Evolutionary conservation across 1,140 invertebrate species (phyloP).

Genomic region (Xylocopa sonorina): DNA sequence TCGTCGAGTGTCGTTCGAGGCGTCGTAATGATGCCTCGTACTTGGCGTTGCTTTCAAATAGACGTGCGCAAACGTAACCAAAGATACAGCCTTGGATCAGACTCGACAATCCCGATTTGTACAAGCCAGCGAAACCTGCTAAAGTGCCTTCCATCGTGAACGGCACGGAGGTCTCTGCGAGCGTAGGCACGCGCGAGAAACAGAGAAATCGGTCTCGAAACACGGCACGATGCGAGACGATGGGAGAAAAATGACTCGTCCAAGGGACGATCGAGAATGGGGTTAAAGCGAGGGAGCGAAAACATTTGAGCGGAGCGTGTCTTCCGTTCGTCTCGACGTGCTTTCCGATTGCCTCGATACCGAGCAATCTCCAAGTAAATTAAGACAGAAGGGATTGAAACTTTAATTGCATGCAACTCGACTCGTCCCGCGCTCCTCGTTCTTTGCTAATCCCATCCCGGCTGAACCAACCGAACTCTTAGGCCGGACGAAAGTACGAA

Average conservation of each 20-base stretch:
- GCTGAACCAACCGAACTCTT: constrained; percentile 15
- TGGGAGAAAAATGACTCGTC: not conserved
- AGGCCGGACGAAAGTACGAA: constrained; percentile 11
- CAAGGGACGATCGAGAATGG: not conserved
- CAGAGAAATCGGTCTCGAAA: not conserved
- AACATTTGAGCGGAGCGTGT: constrained; percentile 62
- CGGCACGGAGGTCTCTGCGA: not conserved
- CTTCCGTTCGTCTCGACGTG: constrained; percentile 19
- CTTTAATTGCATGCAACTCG: constrained; percentile 78
- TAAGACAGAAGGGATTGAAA: constrained; percentile 71
- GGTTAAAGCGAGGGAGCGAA: constrained; percentile 32
- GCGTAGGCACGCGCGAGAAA: too few species aligned
- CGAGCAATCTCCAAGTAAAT: constrained; percentile 45
- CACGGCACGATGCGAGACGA: too few species aligned
- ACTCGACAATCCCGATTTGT: too few species aligned
- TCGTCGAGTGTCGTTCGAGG: too few species aligned
- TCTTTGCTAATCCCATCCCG: not conserved
- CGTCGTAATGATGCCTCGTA: too few species aligned
- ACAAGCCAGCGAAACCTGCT: not conserved
- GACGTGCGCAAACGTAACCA: too few species aligned
- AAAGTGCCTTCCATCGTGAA: not conserved
- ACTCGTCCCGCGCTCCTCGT: not conserved
- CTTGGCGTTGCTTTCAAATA: too few species aligned
- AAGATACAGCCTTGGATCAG: too few species aligned
- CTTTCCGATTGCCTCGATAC: constrained; percentile 59